Conservation (phyloP, 2,113 vertebrate genomes). For the Galbula dea region DNA sequence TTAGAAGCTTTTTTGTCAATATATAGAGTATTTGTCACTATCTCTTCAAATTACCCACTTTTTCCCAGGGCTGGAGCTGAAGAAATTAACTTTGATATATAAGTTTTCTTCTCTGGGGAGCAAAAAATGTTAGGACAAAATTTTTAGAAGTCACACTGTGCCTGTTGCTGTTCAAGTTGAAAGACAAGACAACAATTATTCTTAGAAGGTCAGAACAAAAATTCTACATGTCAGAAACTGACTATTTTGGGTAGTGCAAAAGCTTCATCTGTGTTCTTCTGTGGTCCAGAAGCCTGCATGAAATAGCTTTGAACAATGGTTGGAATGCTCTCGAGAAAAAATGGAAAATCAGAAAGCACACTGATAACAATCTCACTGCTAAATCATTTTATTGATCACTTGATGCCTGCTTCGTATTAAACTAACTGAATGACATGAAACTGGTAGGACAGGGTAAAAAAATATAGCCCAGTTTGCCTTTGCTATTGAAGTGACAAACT, state of each 20-base stretch:
- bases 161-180: not conserved
- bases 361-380: not conserved
- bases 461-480: not conserved
- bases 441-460: not conserved
- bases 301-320: constrained; percentile 1
- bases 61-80: not conserved
- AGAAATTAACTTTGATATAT: not conserved
- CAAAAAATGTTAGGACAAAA: not conserved
- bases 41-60: not conserved
- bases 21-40: not conserved
- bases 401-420: not conserved
- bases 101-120: not conserved
- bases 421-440: not conserved
- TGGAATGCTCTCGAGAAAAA: not conserved
- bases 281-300: not conserved
- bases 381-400: not conserved
- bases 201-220: not conserved
- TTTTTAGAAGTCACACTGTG: not conserved
- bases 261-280: not conserved
- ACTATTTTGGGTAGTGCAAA: not conserved
- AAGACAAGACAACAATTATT: not conserved
- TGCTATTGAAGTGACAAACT: not conserved
- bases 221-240: not conserved
- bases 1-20: not conserved
- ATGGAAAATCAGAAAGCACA: not conserved